phyloP scores from a whole-genome alignment of 2,113 vertebrate genomes.

The Pluvialis apricaria region DNA sequence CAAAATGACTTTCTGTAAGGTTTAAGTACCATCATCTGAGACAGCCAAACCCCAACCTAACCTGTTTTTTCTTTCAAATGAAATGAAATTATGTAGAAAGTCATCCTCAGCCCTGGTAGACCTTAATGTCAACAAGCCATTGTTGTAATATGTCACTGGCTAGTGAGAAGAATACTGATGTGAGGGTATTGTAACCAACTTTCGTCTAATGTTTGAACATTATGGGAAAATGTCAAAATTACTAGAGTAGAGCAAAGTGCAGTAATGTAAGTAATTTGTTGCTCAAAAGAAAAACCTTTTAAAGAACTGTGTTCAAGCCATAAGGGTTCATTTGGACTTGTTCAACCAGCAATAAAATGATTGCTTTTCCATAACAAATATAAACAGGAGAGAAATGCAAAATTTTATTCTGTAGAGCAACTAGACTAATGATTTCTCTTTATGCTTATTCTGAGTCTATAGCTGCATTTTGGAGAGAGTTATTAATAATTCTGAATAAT shows the following conservation, averaged over 20 bases:
- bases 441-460: background rate
- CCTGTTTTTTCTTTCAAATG: background rate
- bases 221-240: conserved; percentile 20
- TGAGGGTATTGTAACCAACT: background rate
- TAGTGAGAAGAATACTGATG: background rate
- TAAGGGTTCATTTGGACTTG: conserved; percentile 43
- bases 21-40: background rate
- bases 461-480: background rate
- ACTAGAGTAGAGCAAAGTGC: conserved; percentile 3
- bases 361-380: conserved; percentile 56
- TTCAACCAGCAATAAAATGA: conserved; percentile 34
- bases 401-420: conserved; percentile 10
- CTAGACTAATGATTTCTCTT: conserved; percentile 2
- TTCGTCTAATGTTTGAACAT: conserved; percentile 18
- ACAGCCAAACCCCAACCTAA: background rate
- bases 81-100: conserved; percentile 10
- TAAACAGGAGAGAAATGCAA: conserved; percentile 48
- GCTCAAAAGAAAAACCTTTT: conserved; percentile 39
- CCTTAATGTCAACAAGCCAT: background rate
- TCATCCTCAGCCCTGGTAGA: background rate
- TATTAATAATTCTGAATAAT: background rate
- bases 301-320: conserved; percentile 37
- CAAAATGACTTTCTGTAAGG: background rate
- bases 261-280: conserved; percentile 41
- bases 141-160: background rate